Percentiles rank a stretch among this genome's conserved stretches.
These are phyloP conservation scores for Poeciliopsis infans DNA, from an alignment of 2,797 vertebrate genomes.

Conservation along the genomic window DNA sequence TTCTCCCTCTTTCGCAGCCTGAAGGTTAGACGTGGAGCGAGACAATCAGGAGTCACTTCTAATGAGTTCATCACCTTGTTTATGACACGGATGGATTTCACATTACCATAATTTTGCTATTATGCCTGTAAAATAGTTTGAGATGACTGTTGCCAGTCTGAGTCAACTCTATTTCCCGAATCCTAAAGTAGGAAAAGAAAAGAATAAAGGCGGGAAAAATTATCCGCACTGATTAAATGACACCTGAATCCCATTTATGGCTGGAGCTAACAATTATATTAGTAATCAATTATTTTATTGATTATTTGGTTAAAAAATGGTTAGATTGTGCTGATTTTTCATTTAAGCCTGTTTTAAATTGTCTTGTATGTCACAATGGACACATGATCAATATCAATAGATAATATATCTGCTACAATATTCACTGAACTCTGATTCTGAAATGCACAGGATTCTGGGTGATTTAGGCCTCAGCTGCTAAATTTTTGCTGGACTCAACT, in stretches of 20 bases:
- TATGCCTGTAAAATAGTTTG: slow-evolving; percentile 42
- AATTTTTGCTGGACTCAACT: no score
- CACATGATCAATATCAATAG: no score
- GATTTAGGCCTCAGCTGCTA: no score
- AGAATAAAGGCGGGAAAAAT: background rate
- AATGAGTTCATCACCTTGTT: slow-evolving; percentile 60
- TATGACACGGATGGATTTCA: slow-evolving; percentile 38
- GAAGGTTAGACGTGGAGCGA: slow-evolving; percentile 37
- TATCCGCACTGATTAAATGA: slow-evolving; percentile 12
- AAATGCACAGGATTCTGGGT: no score
- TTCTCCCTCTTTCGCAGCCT: slow-evolving; percentile 19
- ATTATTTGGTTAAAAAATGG: no score
- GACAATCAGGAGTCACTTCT: slow-evolving; percentile 43
- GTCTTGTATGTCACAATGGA: no score
- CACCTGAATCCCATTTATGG: slow-evolving; percentile 10
- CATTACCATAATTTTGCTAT: slow-evolving; percentile 55
- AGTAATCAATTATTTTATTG: no score
- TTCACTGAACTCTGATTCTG: no score
- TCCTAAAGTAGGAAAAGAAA: slow-evolving; percentile 22
- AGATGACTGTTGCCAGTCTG: slow-evolving; percentile 50
- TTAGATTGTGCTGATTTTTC: no score
- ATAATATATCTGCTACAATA: no score
- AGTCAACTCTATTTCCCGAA: slow-evolving; percentile 22
- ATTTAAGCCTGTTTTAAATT: no score
- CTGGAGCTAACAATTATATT: no score